Percentiles rank a stretch among this genome's conserved stretches.
These are phyloP conservation scores for Phaenicophaeus curvirostris DNA, from an alignment of 2,797 vertebrate species.

Conservation along the genomic window DNA sequence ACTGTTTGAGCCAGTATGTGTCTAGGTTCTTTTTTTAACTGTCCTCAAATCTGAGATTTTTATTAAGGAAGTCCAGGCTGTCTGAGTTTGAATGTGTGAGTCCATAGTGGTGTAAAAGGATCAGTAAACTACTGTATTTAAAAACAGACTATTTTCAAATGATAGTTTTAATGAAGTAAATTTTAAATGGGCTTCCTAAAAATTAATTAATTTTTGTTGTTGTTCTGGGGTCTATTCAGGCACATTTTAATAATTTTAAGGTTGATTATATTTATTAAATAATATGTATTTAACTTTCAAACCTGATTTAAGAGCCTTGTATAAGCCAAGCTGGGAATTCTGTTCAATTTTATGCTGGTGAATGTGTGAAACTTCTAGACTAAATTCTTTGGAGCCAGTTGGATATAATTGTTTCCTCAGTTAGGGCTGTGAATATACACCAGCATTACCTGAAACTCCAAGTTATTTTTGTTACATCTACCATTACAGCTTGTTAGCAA, in stretches of 20 bases:
- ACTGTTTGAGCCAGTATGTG: not conserved
- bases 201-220: not conserved
- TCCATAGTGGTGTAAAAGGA: not conserved
- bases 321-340: not conserved
- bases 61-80: not conserved
- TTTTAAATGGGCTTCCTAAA: not conserved
- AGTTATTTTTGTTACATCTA: not conserved
- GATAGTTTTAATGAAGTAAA: not conserved
- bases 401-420: not conserved
- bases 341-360: not conserved
- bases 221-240: not conserved
- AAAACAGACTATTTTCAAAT: not conserved
- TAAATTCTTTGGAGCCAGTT: not conserved
- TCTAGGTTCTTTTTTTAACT: not conserved
- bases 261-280: not conserved
- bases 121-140: not conserved
- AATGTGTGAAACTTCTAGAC: not conserved
- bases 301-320: not conserved
- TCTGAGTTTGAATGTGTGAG: not conserved
- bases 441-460: not conserved
- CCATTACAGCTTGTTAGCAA: not conserved
- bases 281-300: not conserved
- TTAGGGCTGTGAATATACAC: not conserved
- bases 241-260: not conserved
- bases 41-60: not conserved